phyloP scores from a whole-genome alignment of 2,113 vertebrate genomes.

The Chelonoidis abingdonii region DNA sequence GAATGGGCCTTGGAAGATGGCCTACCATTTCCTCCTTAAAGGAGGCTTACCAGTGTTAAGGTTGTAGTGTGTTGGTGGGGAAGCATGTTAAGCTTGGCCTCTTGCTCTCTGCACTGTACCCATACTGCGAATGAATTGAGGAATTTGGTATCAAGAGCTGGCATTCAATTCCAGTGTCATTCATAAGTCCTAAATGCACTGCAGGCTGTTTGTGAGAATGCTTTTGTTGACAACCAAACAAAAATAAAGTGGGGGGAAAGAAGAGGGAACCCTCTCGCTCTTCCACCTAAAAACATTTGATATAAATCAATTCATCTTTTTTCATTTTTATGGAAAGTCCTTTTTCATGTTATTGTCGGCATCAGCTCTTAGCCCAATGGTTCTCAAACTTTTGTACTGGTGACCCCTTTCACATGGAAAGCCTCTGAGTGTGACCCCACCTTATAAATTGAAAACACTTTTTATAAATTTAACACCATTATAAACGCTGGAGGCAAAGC shows the following conservation, averaged over 20 bases:
- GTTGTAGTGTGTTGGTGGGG: not conserved
- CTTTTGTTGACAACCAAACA: slow-evolving; percentile 63
- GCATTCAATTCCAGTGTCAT: slow-evolving; percentile 37
- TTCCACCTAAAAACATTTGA: not conserved
- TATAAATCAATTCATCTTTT: slow-evolving; percentile 62
- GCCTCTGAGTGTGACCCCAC: too few relatives aligned
- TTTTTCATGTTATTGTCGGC: slow-evolving; percentile 58
- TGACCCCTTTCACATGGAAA: too few relatives aligned
- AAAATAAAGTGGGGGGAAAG: slow-evolving; percentile 64
- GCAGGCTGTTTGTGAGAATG: slow-evolving; percentile 65
- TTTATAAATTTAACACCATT: too few relatives aligned
- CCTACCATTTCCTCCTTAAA: not conserved
- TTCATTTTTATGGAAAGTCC: slow-evolving; percentile 59
- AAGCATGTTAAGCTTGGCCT: not conserved
- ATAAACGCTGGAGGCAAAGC: too few relatives aligned
- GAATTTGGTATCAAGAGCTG: slow-evolving; percentile 32
- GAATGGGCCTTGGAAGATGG: not conserved
- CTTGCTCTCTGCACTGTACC: slow-evolving; percentile 8
- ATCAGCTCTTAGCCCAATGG: slow-evolving; percentile 23
- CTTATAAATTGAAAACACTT: too few relatives aligned
- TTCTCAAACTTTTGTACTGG: too few relatives aligned
- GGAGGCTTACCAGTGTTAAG: not conserved
- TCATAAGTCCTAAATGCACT: slow-evolving; percentile 42
- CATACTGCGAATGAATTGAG: not conserved
- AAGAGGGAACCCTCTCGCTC: slow-evolving; percentile 11